Evolutionary conservation across 2,888 invertebrate species (phyloP).

Genomic region (Callyntrura guangdongensis): DNA sequence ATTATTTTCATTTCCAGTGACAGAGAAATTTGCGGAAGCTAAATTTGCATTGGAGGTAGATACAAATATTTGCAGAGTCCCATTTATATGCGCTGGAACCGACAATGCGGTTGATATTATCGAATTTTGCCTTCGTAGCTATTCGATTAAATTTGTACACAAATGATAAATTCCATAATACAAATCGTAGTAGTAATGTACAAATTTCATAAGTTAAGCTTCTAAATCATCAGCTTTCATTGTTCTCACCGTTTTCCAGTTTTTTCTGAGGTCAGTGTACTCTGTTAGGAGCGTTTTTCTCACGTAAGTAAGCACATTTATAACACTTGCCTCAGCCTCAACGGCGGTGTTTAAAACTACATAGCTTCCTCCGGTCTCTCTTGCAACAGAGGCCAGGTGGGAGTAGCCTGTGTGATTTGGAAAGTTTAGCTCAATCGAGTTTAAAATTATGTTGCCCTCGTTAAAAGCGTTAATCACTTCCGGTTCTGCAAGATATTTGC

Average conservation of each 20-base stretch:
- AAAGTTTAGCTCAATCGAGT: constrained; percentile 74
- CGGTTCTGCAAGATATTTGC: constrained; percentile 66
- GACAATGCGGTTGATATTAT: constrained; percentile 8
- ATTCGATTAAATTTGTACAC: not conserved
- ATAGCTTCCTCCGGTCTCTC: constrained; percentile 64
- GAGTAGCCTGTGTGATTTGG: constrained; percentile 32
- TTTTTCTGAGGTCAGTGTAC: constrained; percentile 48
- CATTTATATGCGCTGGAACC: not conserved
- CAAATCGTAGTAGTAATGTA: not conserved
- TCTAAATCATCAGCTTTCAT: too few species aligned
- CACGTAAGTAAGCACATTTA: constrained; percentile 52
- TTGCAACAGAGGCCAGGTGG: constrained; percentile 67
- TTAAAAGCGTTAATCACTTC: constrained; percentile 73
- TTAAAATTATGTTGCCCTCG: constrained; percentile 75
- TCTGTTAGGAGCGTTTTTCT: constrained; percentile 18
- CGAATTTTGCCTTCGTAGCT: constrained; percentile 37
- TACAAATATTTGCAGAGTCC: constrained; percentile 65
- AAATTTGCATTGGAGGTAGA: constrained; percentile 38
- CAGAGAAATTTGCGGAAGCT: constrained; percentile 30
- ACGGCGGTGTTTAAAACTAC: constrained; percentile 28
- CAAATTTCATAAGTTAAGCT: too few species aligned
- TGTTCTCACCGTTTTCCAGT: constrained; percentile 57
- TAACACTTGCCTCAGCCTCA: constrained; percentile 44
- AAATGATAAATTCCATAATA: not conserved
- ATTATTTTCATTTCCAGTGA: not conserved